phyloP scores from a whole-genome alignment of 2,113 vertebrate species.

The Peromyscus polionotus region DNA sequence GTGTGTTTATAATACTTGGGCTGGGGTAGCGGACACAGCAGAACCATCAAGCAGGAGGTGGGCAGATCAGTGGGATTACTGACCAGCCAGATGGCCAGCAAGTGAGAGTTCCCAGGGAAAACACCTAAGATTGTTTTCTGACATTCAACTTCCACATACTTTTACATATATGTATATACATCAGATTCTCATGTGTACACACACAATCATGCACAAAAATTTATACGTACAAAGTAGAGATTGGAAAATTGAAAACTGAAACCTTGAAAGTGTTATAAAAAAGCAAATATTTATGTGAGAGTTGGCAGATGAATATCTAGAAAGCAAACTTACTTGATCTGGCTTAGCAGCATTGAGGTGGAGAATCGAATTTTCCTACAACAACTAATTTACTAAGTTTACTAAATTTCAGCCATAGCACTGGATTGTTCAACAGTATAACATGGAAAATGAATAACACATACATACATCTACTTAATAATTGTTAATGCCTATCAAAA shows the following conservation, averaged over 20 bases:
- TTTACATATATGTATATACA: not conserved
- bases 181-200: not conserved
- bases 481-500: not conserved
- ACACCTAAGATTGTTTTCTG: not conserved
- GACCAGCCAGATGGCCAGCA: not conserved
- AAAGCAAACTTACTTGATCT: not conserved
- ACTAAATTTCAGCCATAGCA: not conserved
- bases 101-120: not conserved
- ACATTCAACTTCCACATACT: not conserved
- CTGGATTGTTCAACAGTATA: not conserved
- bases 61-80: not conserved
- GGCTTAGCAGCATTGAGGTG: not conserved
- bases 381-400: not conserved
- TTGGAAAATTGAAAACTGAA: not conserved
- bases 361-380: not conserved
- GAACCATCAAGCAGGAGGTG: not conserved
- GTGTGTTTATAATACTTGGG: not conserved
- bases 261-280: not conserved
- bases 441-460: not conserved
- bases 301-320: not conserved
- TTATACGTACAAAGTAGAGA: not conserved
- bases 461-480: not conserved
- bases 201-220: not conserved
- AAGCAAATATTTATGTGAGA: not conserved
- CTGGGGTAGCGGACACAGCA: not conserved